Base-by-base conservation (phyloP, 2,113 vertebrate species). In the Suricata suricatta region DNA sequence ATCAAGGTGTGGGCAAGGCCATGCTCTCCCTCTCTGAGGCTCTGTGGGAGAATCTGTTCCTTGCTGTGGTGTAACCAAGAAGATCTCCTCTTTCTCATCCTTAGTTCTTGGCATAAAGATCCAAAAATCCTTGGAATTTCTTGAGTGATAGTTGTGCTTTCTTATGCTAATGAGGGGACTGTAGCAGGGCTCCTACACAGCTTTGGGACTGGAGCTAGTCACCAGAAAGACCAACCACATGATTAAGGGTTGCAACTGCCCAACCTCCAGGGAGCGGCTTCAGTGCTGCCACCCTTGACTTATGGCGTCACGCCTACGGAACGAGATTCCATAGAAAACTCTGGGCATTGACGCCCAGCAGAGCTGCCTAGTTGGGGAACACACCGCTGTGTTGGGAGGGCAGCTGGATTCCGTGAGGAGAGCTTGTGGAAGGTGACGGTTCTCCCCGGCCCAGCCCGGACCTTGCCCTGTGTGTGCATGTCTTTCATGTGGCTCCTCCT, bases 51-150 rank as follows among this genome's bases (percentile, higher is more conserved):
- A 69, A 71, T 50, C 21, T 33, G 7, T 72, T 38, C 52, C 27
- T 44, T 84, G 19, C 77, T n/a, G 7, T 44, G 74, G 11, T 38
- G 10, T 33, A 44, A 47, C 84, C n/a, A 69, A 66, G 41, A n/a
- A 5, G 23, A 31, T 80, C n/a, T 69, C 44, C 33, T 50, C 12
- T 38, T 50, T 50, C 13, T 69, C 12, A 23, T 38, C 23, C 23
- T 50, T 16, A 13, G 11, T 63, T 85, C 16, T 72, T 72, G 71
- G 33, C 63, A 66, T 31, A 88, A 71, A 95, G 25, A 80, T 74
- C 80, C 60, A 85, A 54, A 83, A 35, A 17, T n/a, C 44, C 31
- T 71, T 85, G 71, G 72, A 33, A 47, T 95, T 66, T 85, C 52
- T 93, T 71, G 80, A 66, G 63, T 17, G 25, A 64, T 80, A 14